Evolutionary conservation across 92 coral and sea anemone species (phyloP), one percentile per base, ranked within the genome.

Genomic region (Muricea muricata): DNA sequence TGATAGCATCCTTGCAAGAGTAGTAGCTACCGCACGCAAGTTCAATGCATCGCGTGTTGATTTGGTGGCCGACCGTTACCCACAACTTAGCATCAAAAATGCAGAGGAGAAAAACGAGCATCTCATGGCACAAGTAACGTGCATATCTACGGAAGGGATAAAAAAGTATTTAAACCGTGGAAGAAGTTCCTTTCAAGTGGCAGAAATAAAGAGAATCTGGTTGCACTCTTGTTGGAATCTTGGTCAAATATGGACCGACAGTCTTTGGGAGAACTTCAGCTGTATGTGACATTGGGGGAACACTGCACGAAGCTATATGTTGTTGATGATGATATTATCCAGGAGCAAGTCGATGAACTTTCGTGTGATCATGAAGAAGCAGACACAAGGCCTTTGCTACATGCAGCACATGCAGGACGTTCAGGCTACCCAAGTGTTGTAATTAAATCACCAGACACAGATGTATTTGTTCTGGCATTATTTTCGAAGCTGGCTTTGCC

Each of bases 41-140:
- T 75, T 75, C 66, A 75, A 75, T 4, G 81, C 81, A 29, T 75
- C 81, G 17, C 75, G 90, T 26, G 75, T 91, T 26, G 94, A 91
- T 55, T 68, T 85, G 33, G 92, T 91, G 23, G 84, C 88, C 24
- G 92, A 91, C 58, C 86, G 83, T 42, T 91, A 88, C 66, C 81
- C 67, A 23, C 40, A 47, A 33, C 81, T 8, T 21, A 50, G 81
- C 65, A 75, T 75, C 23, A 74, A 74, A 48, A 74, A 74, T 74
- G 61, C 80, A 74, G 80, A 74, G 29, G 81, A 75, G 65, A 75
- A 54, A 75, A 75, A 29, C 67, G 89, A 61, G 84, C 78, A 48
- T 57, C 80, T 41, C 65, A 28, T 24, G 81, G 81, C 81, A 29
- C 8, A 75, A 23, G 65, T 29, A 75, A 29, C 30, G 81, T 75